These are phyloP conservation scores for Urechis unicinctus DNA, from an alignment of 2,888 invertebrate species.

Conservation along the genomic window DNA sequence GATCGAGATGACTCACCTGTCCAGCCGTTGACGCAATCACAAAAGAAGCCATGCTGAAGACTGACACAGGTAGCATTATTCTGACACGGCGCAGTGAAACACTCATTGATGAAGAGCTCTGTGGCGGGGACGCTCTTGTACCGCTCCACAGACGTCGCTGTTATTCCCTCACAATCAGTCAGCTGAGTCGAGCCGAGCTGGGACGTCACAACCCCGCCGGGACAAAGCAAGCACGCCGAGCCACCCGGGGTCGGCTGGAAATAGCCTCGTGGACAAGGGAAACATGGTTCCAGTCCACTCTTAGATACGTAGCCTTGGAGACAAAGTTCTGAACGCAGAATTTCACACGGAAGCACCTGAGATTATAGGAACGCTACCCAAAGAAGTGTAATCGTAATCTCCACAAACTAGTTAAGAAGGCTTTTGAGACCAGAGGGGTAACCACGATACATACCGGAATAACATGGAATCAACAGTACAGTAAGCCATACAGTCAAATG, in stretches of 20 bases:
- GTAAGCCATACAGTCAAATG: too few species aligned
- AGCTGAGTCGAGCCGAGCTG: slow-evolving; percentile 28
- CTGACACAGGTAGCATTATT: slow-evolving; percentile 50
- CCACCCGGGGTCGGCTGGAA: slow-evolving; percentile 50
- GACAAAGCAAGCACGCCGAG: slow-evolving; percentile 51
- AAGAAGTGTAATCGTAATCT: too few species aligned
- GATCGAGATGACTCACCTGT: slow-evolving; percentile 12
- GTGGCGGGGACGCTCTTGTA: slow-evolving; percentile 7
- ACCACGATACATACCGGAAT: too few species aligned
- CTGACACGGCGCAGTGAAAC: slow-evolving; percentile 54
- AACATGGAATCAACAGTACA: too few species aligned
- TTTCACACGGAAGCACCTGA: too few species aligned
- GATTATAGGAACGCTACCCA: too few species aligned
- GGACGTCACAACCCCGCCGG: slow-evolving; percentile 28
- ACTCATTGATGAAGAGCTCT: slow-evolving; percentile 49
- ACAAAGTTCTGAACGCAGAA: slow-evolving; percentile 55
- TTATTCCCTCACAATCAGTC: slow-evolving; percentile 32
- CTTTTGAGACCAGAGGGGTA: too few species aligned
- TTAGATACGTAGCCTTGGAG: slow-evolving; percentile 55
- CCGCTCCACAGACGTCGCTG: not conserved
- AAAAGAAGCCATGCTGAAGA: slow-evolving; percentile 58
- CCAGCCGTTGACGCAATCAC: slow-evolving; percentile 70
- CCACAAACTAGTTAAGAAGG: too few species aligned
- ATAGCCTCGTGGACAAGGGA: slow-evolving; percentile 55
- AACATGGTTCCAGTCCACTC: slow-evolving; percentile 57